Percentiles rank a stretch among this genome's conserved stretches.
Conservation (phyloP, 2,888 invertebrate genomes). For the Andrena flavipes region DNA sequence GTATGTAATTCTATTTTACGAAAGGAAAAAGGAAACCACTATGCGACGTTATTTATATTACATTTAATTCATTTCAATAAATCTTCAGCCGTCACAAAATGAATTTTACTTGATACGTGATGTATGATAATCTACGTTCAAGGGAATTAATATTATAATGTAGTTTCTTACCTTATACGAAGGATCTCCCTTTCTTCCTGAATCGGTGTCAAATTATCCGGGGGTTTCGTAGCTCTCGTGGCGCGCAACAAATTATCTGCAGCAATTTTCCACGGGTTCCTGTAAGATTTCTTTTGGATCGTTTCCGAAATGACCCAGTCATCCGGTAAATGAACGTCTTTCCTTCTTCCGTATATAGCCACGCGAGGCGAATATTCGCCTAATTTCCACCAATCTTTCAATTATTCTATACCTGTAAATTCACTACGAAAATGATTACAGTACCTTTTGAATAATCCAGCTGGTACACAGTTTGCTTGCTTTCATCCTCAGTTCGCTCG, state of each 20-base stretch:
- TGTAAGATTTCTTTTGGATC: conserved; percentile 68
- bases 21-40: neutral
- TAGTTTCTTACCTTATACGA: conserved; percentile 64
- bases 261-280: conserved; percentile 69
- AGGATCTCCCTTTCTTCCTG: conserved; percentile 74
- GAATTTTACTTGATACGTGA: neutral
- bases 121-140: neutral
- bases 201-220: conserved; percentile 69
- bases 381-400: conserved; percentile 5
- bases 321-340: conserved; percentile 65
- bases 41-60: neutral
- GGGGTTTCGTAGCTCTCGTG: conserved; percentile 51
- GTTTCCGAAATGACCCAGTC: conserved; percentile 76
- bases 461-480: conserved; percentile 68
- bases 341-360: conserved; percentile 32
- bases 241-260: conserved; percentile 34
- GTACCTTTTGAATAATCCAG: conserved; percentile 64
- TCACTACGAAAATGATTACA: neutral
- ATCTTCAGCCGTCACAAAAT: neutral
- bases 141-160: neutral
- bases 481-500: conserved; percentile 67
- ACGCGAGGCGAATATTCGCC: conserved; percentile 39
- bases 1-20: neutral
- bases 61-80: conserved; percentile 1
- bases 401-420: neutral